These are phyloP conservation scores for Cacatua alba DNA, from an alignment of 2,113 vertebrate genomes.

Conservation along the genomic window DNA sequence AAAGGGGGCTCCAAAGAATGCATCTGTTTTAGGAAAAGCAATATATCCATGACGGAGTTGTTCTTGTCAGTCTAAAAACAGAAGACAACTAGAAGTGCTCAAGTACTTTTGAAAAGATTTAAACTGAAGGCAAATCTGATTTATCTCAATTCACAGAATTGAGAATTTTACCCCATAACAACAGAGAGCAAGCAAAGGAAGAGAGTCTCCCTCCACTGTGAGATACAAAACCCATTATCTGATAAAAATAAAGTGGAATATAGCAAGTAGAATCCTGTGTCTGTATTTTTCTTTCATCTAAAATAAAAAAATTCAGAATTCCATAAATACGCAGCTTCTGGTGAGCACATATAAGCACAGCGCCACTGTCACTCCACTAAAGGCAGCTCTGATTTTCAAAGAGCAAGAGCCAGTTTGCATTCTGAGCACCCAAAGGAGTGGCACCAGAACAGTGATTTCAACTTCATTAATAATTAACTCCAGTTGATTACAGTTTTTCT, in stretches of 20 bases:
- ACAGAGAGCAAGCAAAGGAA: not conserved
- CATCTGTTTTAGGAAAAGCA: not conserved
- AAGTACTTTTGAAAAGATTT: not conserved
- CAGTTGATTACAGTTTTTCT: not conserved
- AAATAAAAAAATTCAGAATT: not conserved
- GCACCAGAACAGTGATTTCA: not conserved
- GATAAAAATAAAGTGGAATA: not conserved
- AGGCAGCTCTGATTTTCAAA: not conserved
- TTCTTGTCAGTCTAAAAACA: not conserved
- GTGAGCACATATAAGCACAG: fast-evolving
- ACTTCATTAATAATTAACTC: not conserved
- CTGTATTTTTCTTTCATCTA: not conserved
- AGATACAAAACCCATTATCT: not conserved
- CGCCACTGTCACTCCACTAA: not conserved
- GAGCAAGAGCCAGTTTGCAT: not conserved
- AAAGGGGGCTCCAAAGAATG: not conserved
- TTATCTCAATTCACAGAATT: not conserved
- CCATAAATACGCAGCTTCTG: not conserved
- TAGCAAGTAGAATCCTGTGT: not conserved
- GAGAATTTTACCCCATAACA: not conserved
- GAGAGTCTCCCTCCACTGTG: not conserved
- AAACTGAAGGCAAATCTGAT: not conserved
- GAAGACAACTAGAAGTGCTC: not conserved
- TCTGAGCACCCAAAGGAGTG: not conserved
- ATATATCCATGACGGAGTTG: not conserved